Percentiles rank a stretch among this genome's conserved stretches.
phyloP scores from a whole-genome alignment of 1,140 invertebrate genomes.

The Atta cephalotes region DNA sequence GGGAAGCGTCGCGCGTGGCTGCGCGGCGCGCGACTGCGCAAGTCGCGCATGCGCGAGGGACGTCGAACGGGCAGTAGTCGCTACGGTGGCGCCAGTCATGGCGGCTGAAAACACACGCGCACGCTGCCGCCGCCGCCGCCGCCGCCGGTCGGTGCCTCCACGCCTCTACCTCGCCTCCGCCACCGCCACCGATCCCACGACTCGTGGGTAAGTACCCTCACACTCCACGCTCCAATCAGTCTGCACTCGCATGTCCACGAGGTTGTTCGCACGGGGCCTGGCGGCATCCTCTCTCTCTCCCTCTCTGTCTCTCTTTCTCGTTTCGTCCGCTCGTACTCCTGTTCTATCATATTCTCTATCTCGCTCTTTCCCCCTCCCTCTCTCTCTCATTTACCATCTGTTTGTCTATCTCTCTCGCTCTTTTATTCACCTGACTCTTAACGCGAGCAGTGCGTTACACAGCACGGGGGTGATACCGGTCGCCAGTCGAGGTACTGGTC shows the following conservation, averaged over 20 bases:
- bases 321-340: conserved; percentile 48
- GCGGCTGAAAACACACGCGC: conserved; percentile 79
- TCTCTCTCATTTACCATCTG: neutral
- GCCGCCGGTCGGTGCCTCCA: conserved; percentile 75
- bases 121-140: conserved; percentile 66
- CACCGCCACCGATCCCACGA: conserved; percentile 77
- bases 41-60: conserved; percentile 51
- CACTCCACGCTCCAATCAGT: conserved; percentile 83
- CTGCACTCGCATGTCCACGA: conserved; percentile 85
- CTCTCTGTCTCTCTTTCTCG: conserved; percentile 66
- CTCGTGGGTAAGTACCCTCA: conserved; percentile 85
- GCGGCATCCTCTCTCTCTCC: conserved; percentile 81
- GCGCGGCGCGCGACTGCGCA: conserved; percentile 70
- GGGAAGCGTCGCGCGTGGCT: conserved; percentile 32
- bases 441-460: conserved; percentile 72
- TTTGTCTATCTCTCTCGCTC: conserved; percentile 9
- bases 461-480: conserved; percentile 68
- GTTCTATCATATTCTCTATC: conserved; percentile 38
- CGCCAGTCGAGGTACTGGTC: conserved; percentile 74
- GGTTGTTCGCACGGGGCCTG: conserved; percentile 82
- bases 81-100: conserved; percentile 80
- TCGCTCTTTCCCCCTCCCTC: neutral
- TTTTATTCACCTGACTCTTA: conserved; percentile 77
- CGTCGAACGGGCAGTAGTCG: conserved; percentile 1
- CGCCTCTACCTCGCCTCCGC: conserved; percentile 76